Evolutionary conservation across 2,113 vertebrate species (phyloP).

Genomic region (Planiliza haematocheilus): DNA sequence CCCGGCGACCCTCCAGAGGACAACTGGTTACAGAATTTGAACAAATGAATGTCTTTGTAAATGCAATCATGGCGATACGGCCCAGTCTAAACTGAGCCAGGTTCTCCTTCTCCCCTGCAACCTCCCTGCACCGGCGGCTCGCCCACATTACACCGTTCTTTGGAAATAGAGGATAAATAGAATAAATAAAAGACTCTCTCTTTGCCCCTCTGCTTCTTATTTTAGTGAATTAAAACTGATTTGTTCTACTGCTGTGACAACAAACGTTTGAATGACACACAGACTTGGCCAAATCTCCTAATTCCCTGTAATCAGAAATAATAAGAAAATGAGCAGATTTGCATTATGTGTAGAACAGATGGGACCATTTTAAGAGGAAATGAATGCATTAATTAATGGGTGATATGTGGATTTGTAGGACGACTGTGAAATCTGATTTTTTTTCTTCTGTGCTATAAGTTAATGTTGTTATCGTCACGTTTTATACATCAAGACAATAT

Average conservation of each 20-base stretch:
- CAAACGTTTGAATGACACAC: conserved; percentile 31
- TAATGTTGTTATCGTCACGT: conserved; percentile 5
- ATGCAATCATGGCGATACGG: too few relatives aligned
- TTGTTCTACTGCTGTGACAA: conserved; percentile 31
- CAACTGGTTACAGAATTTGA: too few relatives aligned
- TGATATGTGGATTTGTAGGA: conserved; percentile 19
- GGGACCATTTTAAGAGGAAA: conserved; percentile 35
- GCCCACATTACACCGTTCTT: too few relatives aligned
- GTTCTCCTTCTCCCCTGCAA: too few relatives aligned
- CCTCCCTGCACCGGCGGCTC: too few relatives aligned
- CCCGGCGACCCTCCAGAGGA: too few relatives aligned
- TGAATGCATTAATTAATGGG: conserved; percentile 29
- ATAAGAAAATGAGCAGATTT: conserved; percentile 56
- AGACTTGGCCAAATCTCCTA: conserved; percentile 30
- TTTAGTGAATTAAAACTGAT: conserved; percentile 28
- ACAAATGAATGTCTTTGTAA: too few relatives aligned
- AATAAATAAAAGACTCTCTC: not conserved
- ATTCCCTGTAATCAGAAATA: conserved; percentile 35
- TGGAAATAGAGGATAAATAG: too few relatives aligned
- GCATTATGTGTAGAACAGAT: conserved; percentile 47
- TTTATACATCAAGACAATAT: not conserved
- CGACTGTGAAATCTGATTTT: conserved; percentile 35
- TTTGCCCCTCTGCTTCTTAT: not conserved
- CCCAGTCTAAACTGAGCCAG: too few relatives aligned
- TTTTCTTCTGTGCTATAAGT: conserved; percentile 8